Percentiles rank a stretch among this genome's conserved stretches.
Conservation (phyloP, 2,888 invertebrate genomes). For the Drosophila parthenogenetica region DNA sequence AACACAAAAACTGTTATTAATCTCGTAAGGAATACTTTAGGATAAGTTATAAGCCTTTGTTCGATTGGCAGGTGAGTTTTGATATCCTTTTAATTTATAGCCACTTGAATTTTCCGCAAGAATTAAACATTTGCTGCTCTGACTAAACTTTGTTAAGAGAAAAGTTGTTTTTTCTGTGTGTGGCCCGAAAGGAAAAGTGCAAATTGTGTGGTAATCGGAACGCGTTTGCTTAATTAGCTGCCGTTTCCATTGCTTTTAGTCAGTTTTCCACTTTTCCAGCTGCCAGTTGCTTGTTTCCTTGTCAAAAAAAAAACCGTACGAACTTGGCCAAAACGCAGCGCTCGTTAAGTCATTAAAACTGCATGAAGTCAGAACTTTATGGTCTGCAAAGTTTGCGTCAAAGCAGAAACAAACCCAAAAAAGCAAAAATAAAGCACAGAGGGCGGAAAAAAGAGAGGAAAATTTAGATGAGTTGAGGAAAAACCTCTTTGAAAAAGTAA, state of each 20-base stretch:
- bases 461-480: conserved; percentile 9
- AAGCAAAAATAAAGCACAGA: conserved; percentile 7
- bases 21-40: not conserved
- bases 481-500: conserved; percentile 49
- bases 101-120: not conserved
- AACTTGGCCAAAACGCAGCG: conserved; percentile 62
- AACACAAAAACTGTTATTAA: too few species aligned
- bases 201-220: conserved; percentile 74
- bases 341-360: conserved; percentile 82
- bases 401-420: conserved; percentile 54
- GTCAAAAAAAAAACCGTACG: conserved; percentile 53
- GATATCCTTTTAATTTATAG: conserved; percentile 5
- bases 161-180: not conserved
- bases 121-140: conserved; percentile 4
- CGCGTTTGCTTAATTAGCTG: conserved; percentile 75
- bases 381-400: conserved; percentile 81
- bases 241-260: conserved; percentile 25
- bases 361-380: conserved; percentile 80
- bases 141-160: not conserved
- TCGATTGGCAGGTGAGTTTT: conserved; percentile 15
- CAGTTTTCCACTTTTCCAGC: conserved; percentile 20
- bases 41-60: not conserved
- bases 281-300: conserved; percentile 42
- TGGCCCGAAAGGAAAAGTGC: conserved; percentile 67
- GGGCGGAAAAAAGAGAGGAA: conserved; percentile 25